Evolutionary conservation across 2,888 invertebrate genomes (phyloP), one percentile per base, ranked within the genome.

Genomic region (Ectropis crepuscularia): DNA sequence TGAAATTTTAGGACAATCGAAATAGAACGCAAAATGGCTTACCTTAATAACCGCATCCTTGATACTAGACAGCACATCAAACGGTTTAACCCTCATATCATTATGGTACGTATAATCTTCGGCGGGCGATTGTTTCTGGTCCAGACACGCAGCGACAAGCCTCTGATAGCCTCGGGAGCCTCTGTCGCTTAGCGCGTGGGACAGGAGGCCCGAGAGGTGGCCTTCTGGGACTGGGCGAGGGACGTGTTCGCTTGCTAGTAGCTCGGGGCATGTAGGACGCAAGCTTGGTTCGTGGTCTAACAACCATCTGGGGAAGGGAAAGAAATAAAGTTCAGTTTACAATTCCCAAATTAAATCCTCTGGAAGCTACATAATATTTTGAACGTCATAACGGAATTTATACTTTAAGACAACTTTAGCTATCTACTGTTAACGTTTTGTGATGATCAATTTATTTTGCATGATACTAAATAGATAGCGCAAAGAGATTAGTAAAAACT

Each of bases 171-270:
- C 82, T 5, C 86, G 74, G 0, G 87, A 79, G 2, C 77, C 96
- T 0, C 97, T 95, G 80, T 97, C 97, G 10, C 95, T 95, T 0
- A 99, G 91, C 0, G 97, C 97, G 72, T 97, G 96, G 0, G 96
- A 93, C 10, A 99, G 91, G 79, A 97, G 95, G 72, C 98, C 97
- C 57, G 96, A 95, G 1, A 98, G 85, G 68, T 97, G 96, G 0
- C 96, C 95, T 71, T 98, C 98, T 76, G 98, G 97, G n/a, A 98
- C 93, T 0, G 97, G 96, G 0, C 98, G 96, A 0, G 99, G 99
- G 5, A 99, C 94, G 73, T 96, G 94, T 63, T 96, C 95, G 0
- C 97, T 97, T 41, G 95, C 94, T 0, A 99, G 89, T 2, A 99
- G 91, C 80, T 98, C 97, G 46, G 95, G 95, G 6, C 98, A 96